phyloP scores from a whole-genome alignment of 2,113 vertebrate species.

The Crocuta crocuta region DNA sequence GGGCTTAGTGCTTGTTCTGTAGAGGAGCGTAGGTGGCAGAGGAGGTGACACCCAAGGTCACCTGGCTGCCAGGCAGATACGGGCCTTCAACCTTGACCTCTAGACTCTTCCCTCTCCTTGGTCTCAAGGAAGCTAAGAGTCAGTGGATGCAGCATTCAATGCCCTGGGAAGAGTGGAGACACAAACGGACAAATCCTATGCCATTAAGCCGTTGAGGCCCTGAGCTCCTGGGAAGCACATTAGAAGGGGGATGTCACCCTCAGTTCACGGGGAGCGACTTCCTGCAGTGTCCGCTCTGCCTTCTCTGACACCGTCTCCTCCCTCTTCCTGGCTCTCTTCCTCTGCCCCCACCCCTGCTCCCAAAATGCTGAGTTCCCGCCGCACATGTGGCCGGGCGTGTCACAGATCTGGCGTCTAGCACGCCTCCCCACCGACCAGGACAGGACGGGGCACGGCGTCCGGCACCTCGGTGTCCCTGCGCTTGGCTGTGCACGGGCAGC shows the following conservation, averaged over 20 bases:
- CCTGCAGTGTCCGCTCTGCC: rapidly evolving
- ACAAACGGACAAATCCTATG: rapidly evolving
- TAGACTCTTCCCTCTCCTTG: background rate
- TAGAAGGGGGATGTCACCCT: rapidly evolving
- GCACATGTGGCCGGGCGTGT: background rate
- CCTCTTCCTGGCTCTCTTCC: rapidly evolving
- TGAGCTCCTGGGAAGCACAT: rapidly evolving
- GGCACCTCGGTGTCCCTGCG: too few species aligned
- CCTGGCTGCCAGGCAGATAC: rapidly evolving
- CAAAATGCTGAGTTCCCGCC: background rate
- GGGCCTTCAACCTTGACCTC: background rate
- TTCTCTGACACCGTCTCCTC: background rate
- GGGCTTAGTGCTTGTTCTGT: rapidly evolving
- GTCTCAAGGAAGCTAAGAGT: background rate
- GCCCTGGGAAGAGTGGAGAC: background rate
- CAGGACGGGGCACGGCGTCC: too few species aligned
- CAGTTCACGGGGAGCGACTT: rapidly evolving
- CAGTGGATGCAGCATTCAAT: background rate
- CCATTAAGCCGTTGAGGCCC: rapidly evolving
- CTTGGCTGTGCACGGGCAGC: background rate
- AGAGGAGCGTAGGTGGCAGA: rapidly evolving
- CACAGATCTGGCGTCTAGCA: background rate
- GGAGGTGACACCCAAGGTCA: background rate
- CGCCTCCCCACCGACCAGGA: background rate
- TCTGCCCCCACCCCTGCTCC: background rate